phyloP scores from a whole-genome alignment of 2,888 invertebrate species.

The Phyllotreta cruciferae region DNA sequence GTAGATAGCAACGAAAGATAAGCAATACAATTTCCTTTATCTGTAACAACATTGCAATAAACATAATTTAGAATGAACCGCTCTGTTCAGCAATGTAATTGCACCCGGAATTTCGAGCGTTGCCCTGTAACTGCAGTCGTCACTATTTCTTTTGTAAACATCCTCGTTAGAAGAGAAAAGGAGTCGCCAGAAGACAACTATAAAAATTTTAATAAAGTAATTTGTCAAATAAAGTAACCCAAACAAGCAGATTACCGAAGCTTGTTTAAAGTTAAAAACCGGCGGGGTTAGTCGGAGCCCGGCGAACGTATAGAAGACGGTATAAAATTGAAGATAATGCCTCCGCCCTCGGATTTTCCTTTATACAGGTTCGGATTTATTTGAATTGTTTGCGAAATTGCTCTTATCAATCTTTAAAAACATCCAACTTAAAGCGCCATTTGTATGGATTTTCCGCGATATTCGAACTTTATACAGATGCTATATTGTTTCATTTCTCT shows the following conservation, averaged over 20 bases:
- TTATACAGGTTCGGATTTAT: conserved; percentile 42
- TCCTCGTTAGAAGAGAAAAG: conserved; percentile 11
- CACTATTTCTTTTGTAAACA: conserved; percentile 4
- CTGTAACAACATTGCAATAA: too few species aligned
- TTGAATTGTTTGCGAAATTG: conserved; percentile 42
- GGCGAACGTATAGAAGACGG: conserved; percentile 30
- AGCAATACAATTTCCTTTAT: too few species aligned
- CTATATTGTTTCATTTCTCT: conserved; percentile 11
- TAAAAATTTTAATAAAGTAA: conserved; percentile 22
- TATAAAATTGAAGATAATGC: conserved; percentile 43
- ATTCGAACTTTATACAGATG: background rate
- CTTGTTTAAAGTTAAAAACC: conserved; percentile 22
- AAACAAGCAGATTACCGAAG: conserved; percentile 21
- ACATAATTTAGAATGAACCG: too few species aligned
- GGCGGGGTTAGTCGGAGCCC: conserved; percentile 9
- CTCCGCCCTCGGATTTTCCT: conserved; percentile 37
- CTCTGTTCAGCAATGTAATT: too few species aligned
- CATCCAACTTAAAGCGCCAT: conserved; percentile 38
- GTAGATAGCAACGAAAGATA: too few species aligned
- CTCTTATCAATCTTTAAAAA: conserved; percentile 42
- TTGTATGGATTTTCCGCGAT: conserved; percentile 37
- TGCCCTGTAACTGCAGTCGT: background rate
- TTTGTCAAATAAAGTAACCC: conserved; percentile 18
- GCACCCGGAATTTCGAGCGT: too few species aligned
- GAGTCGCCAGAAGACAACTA: conserved; percentile 10